Percentiles rank a stretch among this genome's conserved stretches.
These are phyloP conservation scores for Euclidia mi DNA, from an alignment of 2,888 invertebrate species.

Conservation along the genomic window DNA sequence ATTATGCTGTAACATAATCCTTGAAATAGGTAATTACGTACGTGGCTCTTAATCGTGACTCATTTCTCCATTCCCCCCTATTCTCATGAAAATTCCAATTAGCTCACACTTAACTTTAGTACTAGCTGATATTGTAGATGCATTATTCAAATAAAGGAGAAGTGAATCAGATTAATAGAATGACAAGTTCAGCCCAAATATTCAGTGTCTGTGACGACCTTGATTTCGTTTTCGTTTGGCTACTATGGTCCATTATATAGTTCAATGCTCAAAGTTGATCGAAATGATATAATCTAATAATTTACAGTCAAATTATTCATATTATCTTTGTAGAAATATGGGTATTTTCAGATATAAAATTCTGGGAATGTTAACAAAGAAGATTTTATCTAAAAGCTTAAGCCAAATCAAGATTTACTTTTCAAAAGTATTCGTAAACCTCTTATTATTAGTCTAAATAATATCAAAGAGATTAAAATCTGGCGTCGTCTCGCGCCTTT, in stretches of 20 bases:
- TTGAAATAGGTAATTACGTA: conserved; percentile 31
- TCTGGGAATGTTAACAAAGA: no score
- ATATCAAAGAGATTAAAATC: conserved; percentile 53
- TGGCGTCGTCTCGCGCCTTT: no score
- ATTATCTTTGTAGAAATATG: no score
- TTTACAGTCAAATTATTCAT: neutral
- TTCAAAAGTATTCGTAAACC: conserved; percentile 7
- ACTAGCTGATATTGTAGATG: conserved; percentile 5
- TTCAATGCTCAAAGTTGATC: conserved; percentile 59
- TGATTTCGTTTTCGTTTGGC: conserved; percentile 85
- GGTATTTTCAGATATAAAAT: no score
- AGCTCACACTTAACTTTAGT: conserved; percentile 5
- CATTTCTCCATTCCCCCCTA: neutral
- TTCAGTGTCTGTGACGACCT: conserved; percentile 82
- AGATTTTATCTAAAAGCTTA: no score
- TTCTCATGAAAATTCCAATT: conserved; percentile 31
- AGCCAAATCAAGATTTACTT: no score
- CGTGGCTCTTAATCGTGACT: neutral
- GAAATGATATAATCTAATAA: conserved; percentile 68
- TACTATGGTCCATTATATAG: conserved; percentile 58
- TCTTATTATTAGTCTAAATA: conserved; percentile 56
- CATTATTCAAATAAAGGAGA: conserved; percentile 35
- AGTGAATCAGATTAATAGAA: conserved; percentile 60
- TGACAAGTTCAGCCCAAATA: conserved; percentile 76
- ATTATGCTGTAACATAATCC: neutral